A percentile compares a stretch with the other conserved stretches of the same genome.
phyloP scores from a whole-genome alignment of 92 coral and sea anemone species.

The Zoanthus sansibaricus region DNA sequence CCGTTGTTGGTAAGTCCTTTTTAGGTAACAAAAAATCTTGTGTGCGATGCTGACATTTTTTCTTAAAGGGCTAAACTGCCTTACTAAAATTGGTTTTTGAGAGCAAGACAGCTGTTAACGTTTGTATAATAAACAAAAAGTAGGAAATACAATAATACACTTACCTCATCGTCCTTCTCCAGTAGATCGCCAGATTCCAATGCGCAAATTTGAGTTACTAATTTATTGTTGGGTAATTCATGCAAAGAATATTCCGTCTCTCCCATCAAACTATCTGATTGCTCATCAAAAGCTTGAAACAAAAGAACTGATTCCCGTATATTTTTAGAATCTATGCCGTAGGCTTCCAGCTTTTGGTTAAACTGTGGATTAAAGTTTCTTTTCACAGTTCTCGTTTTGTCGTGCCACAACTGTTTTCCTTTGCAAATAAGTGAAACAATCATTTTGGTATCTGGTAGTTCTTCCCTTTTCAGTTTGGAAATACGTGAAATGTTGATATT shows the following conservation, averaged over 20 bases:
- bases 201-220: constrained; percentile 21
- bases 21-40: neutral
- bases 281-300: constrained; percentile 34
- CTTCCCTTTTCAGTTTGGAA: constrained; percentile 28
- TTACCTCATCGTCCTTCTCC: constrained; percentile 20
- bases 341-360: constrained; percentile 42
- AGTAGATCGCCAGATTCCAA: constrained; percentile 2
- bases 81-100: neutral
- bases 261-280: constrained; percentile 21
- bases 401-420: constrained; percentile 27
- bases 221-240: constrained; percentile 31
- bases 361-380: constrained; percentile 42
- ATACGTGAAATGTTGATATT: constrained; percentile 29
- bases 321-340: constrained; percentile 21
- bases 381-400: constrained; percentile 37
- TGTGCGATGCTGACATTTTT: too few species aligned
- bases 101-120: neutral
- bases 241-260: constrained; percentile 22
- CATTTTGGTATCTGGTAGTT: constrained; percentile 13
- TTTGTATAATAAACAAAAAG: neutral
- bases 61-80: too few species aligned
- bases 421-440: constrained; percentile 24
- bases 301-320: constrained; percentile 19
- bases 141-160: neutral
- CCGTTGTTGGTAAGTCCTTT: neutral